Evolutionary conservation across 2,888 invertebrate species (phyloP).

Genomic region (Meganola albula): DNA sequence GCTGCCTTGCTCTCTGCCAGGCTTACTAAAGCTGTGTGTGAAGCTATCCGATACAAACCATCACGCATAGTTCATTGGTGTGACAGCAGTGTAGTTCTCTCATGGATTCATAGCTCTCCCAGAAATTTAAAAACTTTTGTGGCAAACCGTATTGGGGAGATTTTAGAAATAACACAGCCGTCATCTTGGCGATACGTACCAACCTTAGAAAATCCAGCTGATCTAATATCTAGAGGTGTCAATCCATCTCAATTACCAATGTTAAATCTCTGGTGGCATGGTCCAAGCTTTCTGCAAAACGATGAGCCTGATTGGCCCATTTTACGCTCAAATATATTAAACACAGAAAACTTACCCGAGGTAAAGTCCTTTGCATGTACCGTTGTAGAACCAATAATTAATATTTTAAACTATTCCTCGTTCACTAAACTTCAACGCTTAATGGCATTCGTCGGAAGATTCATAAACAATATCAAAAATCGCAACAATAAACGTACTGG

Average conservation of each 20-base stretch:
- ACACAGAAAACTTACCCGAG: constrained; percentile 1
- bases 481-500: constrained; percentile 1
- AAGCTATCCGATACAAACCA: not conserved
- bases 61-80: constrained; percentile 2
- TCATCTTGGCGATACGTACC: constrained; percentile 1
- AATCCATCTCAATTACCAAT: not conserved
- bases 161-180: not conserved
- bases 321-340: not conserved
- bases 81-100: constrained; percentile 1
- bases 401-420: not conserved
- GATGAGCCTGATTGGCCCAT: constrained; percentile 1
- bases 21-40: not conserved
- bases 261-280: not conserved
- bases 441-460: not conserved
- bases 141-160: constrained; percentile 1
- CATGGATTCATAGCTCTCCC: constrained; percentile 2
- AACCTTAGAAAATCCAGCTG: constrained; percentile 21
- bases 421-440: not conserved
- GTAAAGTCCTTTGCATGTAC: not conserved
- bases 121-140: constrained; percentile 4
- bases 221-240: constrained; percentile 12
- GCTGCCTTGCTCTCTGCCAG: not conserved
- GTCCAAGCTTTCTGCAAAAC: not conserved
- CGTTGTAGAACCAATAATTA: not conserved
- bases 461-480: not conserved